Base-by-base conservation (phyloP, 1,140 invertebrate genomes). In the Subanguina moxae region DNA sequence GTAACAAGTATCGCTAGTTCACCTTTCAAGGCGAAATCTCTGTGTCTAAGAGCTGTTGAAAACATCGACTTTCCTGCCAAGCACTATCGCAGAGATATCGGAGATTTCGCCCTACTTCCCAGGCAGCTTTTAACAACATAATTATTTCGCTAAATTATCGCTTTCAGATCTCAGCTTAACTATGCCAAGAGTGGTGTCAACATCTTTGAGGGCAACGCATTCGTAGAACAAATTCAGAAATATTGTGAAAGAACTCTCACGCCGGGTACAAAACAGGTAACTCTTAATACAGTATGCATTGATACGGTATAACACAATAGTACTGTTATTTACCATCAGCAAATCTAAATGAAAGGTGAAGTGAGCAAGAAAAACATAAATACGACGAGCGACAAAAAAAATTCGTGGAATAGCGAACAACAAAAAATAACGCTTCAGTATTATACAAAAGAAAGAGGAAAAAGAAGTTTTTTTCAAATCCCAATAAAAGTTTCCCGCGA, bases 141-240 rank as follows among this genome's bases (percentile, higher is more conserved):
- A n/a, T n/a, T n/a, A n/a, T n/a, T n/a, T n/a, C n/a, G n/a, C n/a
- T n/a, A n/a, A n/a, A 38, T 11, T 38, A 38, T 11, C 32, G 1
- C 19, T 66, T 72, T 64, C 19, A 88, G 86, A 15, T 82, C 84
- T 74, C 84, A 19, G n/a, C 38, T 93, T n/a, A 93, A 91, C 0
- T 98, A 98, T 83, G 89, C 90, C 75, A 88, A 88, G 77, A 90
- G 90, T 78, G 94, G 94, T 3, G 94, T 97, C 3, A 90, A 95
- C 82, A 96, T 97, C 69, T 88, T 87, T 76, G 91, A 91, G 21
- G 94, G 93, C 0, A 90, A 96, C 80, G 86, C 87, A 32, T 84
- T 97, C 0, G 89, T 97, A 0, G 85, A 89, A 13, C 70, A 72
- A 57, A 86, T 86, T 65, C 96, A 97, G 56, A 91, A 92, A 83